Percentiles rank a stretch among this genome's conserved stretches.
These are phyloP conservation scores for Tethya wilhelma DNA, from an alignment of 37 sponge, comb jelly and placozoan genomes.

Conservation along the genomic window DNA sequence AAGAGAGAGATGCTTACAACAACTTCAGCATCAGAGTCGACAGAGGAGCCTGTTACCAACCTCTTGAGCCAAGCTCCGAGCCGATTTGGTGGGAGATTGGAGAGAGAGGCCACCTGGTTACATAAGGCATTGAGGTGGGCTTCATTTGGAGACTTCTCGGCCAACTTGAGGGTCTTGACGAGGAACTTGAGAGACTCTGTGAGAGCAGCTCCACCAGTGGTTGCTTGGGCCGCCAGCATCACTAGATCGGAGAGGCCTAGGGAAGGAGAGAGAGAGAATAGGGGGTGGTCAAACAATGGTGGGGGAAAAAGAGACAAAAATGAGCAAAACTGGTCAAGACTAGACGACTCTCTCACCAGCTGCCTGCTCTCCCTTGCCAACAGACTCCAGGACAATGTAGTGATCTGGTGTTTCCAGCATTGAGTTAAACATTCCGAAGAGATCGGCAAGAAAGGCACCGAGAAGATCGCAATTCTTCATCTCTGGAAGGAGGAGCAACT, in stretches of 20 bases:
- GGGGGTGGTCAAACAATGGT: not conserved
- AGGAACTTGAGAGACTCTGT: constrained; percentile 38
- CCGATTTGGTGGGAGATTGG: not conserved
- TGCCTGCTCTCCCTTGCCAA: not conserved
- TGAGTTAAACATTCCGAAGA: constrained; percentile 29
- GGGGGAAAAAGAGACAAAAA: not conserved
- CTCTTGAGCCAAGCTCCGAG: constrained; percentile 49
- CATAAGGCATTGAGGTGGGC: not conserved
- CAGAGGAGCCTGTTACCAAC: constrained; percentile 37
- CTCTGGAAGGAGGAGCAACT: constrained; percentile 4
- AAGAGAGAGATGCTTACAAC: constrained; percentile 12
- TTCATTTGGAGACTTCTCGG: constrained; percentile 7
- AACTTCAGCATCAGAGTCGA: constrained; percentile 23
- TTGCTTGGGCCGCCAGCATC: constrained; percentile 21
- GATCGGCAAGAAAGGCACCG: constrained; percentile 40
- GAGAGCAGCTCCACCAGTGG: constrained; percentile 9
- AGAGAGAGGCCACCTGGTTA: constrained; percentile 3
- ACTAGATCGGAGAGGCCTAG: constrained; percentile 17
- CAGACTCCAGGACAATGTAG: constrained; percentile 5
- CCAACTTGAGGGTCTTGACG: constrained; percentile 1
- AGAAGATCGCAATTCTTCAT: constrained; percentile 26
- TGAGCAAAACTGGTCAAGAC: not conserved
- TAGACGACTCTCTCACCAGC: constrained; percentile 2
- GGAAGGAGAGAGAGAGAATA: not conserved
- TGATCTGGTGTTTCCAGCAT: constrained; percentile 14